These are phyloP conservation scores for Cepaea hortensis DNA, from an alignment of 2,888 invertebrate genomes.

Conservation along the genomic window DNA sequence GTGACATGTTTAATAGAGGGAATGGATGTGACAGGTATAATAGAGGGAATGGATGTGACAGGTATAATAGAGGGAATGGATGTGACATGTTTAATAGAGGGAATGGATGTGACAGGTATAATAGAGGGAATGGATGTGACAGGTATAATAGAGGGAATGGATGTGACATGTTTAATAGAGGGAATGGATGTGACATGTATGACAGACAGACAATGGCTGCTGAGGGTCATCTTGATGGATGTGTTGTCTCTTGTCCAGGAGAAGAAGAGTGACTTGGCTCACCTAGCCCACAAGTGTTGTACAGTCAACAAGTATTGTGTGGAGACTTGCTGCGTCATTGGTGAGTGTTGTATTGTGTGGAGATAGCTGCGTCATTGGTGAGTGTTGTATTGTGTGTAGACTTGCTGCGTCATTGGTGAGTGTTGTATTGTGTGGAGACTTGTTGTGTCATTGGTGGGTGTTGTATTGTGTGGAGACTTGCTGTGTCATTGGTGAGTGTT, in stretches of 20 bases:
- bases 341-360: conserved; percentile 80
- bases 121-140: no score
- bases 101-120: no score
- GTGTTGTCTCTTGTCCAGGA: conserved; percentile 78
- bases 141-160: no score
- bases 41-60: no score
- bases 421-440: conserved; percentile 91
- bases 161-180: no score
- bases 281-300: conserved; percentile 93
- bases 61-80: no score
- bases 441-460: conserved; percentile 94
- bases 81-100: no score
- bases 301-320: conserved; percentile 96
- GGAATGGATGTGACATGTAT: no score
- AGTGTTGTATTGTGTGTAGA: conserved; percentile 89
- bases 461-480: conserved; percentile 95
- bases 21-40: no score
- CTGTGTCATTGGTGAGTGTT: conserved; percentile 90
- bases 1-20: no score
- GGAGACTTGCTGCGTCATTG: conserved; percentile 98
- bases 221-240: background rate
- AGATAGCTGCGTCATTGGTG: conserved; percentile 97
- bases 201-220: background rate
- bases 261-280: conserved; percentile 91
- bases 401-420: conserved; percentile 96